Percentiles rank a stretch among this genome's conserved stretches.
Evolutionary conservation across 23 tunicate genomes (phyloP).

Genomic region (Trididemnum miniatum): DNA sequence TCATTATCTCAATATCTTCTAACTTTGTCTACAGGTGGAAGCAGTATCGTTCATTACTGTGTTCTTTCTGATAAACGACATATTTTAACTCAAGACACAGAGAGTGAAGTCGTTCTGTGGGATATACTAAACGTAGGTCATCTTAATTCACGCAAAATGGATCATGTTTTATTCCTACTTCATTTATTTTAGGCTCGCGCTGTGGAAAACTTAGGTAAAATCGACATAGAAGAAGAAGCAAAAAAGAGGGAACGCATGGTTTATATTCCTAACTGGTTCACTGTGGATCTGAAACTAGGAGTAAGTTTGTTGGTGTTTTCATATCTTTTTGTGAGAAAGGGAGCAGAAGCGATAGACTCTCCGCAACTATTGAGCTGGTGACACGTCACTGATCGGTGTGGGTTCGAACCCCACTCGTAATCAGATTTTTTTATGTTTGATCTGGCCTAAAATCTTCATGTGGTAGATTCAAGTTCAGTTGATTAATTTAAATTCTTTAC

Average conservation of each 20-base stretch:
- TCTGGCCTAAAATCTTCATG: too few relatives aligned
- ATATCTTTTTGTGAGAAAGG: too few relatives aligned
- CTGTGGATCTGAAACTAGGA: slow-evolving; percentile 93
- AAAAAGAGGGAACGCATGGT: slow-evolving; percentile 55
- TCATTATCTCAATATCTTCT: too few relatives aligned
- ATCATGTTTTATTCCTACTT: too few relatives aligned
- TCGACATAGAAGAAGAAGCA: slow-evolving; percentile 77
- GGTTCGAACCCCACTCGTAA: too few relatives aligned
- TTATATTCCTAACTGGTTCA: slow-evolving; percentile 96
- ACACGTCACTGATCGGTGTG: too few relatives aligned
- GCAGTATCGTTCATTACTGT: slow-evolving; percentile 69
- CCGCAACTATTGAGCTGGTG: too few relatives aligned
- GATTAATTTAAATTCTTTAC: too few relatives aligned
- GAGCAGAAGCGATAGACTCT: too few relatives aligned
- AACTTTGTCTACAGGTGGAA: slow-evolving; percentile 35
- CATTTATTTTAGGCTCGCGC: slow-evolving; percentile 54
- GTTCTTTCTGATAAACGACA: slow-evolving; percentile 84
- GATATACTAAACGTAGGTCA: slow-evolving; percentile 78
- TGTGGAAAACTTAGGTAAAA: slow-evolving; percentile 50
- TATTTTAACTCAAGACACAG: slow-evolving; percentile 85
- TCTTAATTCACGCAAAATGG: too few relatives aligned
- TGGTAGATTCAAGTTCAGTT: too few relatives aligned
- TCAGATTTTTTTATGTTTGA: too few relatives aligned
- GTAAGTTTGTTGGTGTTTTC: slow-evolving; percentile 39
- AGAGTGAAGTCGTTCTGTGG: slow-evolving; percentile 64